phyloP scores from a whole-genome alignment of 2,888 invertebrate species.

The Phengaris arion region DNA sequence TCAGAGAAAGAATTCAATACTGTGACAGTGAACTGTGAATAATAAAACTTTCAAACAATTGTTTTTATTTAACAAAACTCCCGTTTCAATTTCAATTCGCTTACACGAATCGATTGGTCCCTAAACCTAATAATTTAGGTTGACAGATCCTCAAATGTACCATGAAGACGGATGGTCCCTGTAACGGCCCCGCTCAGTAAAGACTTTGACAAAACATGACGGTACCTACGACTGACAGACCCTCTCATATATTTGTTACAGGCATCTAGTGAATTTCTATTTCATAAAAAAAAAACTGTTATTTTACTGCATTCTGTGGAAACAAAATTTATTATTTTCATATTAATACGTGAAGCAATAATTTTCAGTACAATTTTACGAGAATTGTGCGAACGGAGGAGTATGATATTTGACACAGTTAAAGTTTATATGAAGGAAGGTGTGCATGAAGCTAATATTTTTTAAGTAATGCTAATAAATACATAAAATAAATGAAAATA shows the following conservation, averaged over 20 bases:
- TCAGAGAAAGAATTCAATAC: too few species aligned
- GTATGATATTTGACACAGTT: too few species aligned
- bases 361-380: too few species aligned
- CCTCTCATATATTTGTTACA: conserved; percentile 43
- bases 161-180: conserved; percentile 66
- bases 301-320: not conserved
- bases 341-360: too few species aligned
- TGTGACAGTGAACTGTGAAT: too few species aligned
- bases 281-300: not conserved
- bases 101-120: conserved; percentile 36
- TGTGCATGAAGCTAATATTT: too few species aligned
- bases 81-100: conserved; percentile 26
- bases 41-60: too few species aligned
- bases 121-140: conserved; percentile 46
- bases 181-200: conserved; percentile 51
- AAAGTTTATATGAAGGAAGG: too few species aligned
- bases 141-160: conserved; percentile 60
- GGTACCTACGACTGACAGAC: conserved; percentile 44
- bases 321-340: too few species aligned
- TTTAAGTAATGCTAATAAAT: too few species aligned
- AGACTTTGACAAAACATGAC: conserved; percentile 63
- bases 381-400: too few species aligned
- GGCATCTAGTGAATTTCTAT: not conserved
- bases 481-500: too few species aligned
- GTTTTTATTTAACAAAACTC: not conserved